phyloP scores from a whole-genome alignment of 2,113 vertebrate genomes.

The Seriola quinqueradiata region DNA sequence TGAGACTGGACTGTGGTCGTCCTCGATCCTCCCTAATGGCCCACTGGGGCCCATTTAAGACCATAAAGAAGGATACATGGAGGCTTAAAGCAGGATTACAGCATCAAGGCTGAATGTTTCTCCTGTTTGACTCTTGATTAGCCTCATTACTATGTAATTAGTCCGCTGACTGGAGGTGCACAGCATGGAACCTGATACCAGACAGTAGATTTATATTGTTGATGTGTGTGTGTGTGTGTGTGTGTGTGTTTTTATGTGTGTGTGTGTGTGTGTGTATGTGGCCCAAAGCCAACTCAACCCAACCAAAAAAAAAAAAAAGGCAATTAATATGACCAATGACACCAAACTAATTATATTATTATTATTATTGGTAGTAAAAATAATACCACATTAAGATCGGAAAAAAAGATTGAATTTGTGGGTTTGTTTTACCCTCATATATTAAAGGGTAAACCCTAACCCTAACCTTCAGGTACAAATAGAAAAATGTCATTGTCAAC shows the following conservation, averaged over 20 bases:
- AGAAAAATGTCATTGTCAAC: neutral
- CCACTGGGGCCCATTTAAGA: conserved; percentile 74
- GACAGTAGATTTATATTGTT: conserved; percentile 30
- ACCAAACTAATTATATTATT: neutral
- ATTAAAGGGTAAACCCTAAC: neutral
- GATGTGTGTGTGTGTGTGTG: neutral
- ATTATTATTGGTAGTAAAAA: neutral
- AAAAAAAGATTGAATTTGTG: neutral
- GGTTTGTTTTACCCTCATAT: neutral
- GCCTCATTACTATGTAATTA: conserved; percentile 74
- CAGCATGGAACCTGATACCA: conserved; percentile 54
- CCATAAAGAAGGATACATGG: conserved; percentile 73
- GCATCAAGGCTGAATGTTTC: conserved; percentile 62
- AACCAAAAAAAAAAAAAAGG: neutral
- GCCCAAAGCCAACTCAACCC: conserved; percentile 18
- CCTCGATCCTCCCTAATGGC: conserved; percentile 67
- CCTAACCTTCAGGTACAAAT: too few species aligned
- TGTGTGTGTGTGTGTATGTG: neutral
- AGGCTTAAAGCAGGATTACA: conserved; percentile 69
- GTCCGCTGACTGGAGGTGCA: conserved; percentile 36
- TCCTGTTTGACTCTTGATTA: conserved; percentile 69
- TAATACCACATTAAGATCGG: neutral
- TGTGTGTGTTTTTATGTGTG: conserved; percentile 12
- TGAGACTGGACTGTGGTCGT: conserved; percentile 52
- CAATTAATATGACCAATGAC: conserved; percentile 18